phyloP scores from a whole-genome alignment of 1,140 invertebrate species.

The Calliphora vicina region DNA sequence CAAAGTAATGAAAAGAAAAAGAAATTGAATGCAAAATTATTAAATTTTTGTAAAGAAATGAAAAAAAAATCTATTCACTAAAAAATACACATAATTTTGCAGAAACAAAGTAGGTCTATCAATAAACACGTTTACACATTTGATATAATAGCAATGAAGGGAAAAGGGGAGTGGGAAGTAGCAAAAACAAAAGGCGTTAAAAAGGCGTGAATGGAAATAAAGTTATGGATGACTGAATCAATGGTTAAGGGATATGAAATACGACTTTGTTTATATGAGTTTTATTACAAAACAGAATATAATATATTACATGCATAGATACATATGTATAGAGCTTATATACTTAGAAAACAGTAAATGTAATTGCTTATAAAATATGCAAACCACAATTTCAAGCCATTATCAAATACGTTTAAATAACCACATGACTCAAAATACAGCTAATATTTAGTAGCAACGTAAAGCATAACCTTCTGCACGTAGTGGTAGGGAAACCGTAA shows the following conservation, averaged over 20 bases:
- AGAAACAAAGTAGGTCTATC: neutral
- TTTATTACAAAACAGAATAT: neutral
- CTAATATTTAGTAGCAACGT: too few relatives aligned
- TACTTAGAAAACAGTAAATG: conserved; percentile 20
- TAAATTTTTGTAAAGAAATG: too few relatives aligned
- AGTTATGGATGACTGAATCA: neutral
- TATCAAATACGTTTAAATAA: conserved; percentile 29
- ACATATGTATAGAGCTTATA: too few relatives aligned
- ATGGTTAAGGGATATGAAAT: neutral
- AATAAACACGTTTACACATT: conserved; percentile 24
- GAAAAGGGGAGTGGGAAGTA: neutral
- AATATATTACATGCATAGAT: too few relatives aligned
- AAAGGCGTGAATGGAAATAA: neutral
- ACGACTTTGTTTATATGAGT: neutral
- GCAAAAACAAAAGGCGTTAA: conserved; percentile 2
- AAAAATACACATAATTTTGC: neutral
- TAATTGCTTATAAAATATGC: conserved; percentile 35
- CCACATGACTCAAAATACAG: neutral
- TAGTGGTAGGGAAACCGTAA: neutral
- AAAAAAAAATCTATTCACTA: too few relatives aligned
- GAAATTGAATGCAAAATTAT: too few relatives aligned
- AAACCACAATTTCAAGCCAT: conserved; percentile 33
- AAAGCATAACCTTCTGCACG: neutral
- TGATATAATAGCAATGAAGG: neutral
- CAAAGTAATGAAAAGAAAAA: too few relatives aligned